Percentiles rank a stretch among this genome's conserved stretches.
These are phyloP conservation scores for Conops quadrifasciatus DNA, from an alignment of 2,888 invertebrate genomes.

Conservation along the genomic window DNA sequence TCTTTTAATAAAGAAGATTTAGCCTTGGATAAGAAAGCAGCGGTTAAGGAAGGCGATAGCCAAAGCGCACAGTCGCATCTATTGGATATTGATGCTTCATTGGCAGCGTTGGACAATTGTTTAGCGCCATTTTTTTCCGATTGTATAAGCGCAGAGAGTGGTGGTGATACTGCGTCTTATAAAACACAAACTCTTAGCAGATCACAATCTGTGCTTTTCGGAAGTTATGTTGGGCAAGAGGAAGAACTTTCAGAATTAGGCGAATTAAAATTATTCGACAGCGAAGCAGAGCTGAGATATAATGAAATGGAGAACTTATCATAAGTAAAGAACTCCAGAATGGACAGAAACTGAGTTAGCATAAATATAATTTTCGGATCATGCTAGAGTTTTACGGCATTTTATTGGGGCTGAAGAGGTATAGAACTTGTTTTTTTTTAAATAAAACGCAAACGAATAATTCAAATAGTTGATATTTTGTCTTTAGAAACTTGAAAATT, in stretches of 20 bases:
- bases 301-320: neutral
- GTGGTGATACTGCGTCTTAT: slow-evolving; percentile 1
- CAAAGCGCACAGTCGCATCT: slow-evolving; percentile 1
- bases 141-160: slow-evolving; percentile 20
- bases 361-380: too few relatives aligned
- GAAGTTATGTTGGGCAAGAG: slow-evolving; percentile 38
- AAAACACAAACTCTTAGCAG: neutral
- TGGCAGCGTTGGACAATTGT: slow-evolving; percentile 48
- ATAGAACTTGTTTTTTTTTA: too few relatives aligned
- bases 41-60: slow-evolving; percentile 5
- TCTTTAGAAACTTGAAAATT: too few relatives aligned
- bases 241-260: slow-evolving; percentile 31
- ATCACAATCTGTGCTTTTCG: slow-evolving; percentile 39
- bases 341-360: neutral
- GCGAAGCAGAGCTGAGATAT: neutral
- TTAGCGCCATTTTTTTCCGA: slow-evolving; percentile 39
- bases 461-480: too few relatives aligned
- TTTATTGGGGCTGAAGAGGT: too few relatives aligned
- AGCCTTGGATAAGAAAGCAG: too few relatives aligned
- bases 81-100: slow-evolving; percentile 27
- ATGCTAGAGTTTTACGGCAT: too few relatives aligned
- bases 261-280: slow-evolving; percentile 39
- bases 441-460: too few relatives aligned
- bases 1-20: too few relatives aligned
- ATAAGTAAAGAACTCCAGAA: neutral